Base-by-base conservation (phyloP, 2,888 invertebrate genomes). In the Liodrosophila aerea region DNA sequence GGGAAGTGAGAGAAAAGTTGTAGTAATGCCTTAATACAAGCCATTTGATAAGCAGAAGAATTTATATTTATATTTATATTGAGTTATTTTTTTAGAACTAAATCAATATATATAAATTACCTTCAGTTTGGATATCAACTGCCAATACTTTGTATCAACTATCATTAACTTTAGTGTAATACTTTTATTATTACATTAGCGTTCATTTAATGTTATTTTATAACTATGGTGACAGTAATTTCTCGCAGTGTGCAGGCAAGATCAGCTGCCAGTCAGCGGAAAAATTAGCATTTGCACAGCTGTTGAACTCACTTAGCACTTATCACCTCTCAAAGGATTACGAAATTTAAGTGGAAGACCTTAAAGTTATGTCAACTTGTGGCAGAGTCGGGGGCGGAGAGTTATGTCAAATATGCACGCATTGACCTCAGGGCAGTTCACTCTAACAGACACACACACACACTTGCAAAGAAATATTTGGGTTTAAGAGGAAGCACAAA, bases 231-330 rank as follows among this genome's bases (percentile, higher is more conserved):
- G 22, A 4, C 5, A 5, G 22, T 22, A 4, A 22, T 22, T 22
- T 22, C 22, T 22, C 5, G 22, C 22, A 22, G 22, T 22, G 22
- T 22, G 22, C 5, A 2, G 2, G 22, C 5, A 2, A 2, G 22
- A 22, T 22, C 22, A 22, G 22, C 22, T 22, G 22, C 22, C 11
- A 18, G 11, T 15, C 4, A 1, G 16, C 15, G 1, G 5, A 4
- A 16, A 1, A 9, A 44, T 53, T 54, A 45, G 52, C 46, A 68
- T 69, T 59, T 64, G 53, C 43, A 12, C 60, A 81, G 77, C 72
- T 76, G 77, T 22, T 34, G 37, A 51, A 53, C 43, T 51, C 59
- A 54, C 67, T 64, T 73, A 64, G 64, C 59, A 54, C 67, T 64
- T 73, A 64, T 64, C 76, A 76, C 74, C 64, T 76, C 33, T 22